Conservation (phyloP, 2,113 vertebrate genomes). For the Nettapus auritus region DNA sequence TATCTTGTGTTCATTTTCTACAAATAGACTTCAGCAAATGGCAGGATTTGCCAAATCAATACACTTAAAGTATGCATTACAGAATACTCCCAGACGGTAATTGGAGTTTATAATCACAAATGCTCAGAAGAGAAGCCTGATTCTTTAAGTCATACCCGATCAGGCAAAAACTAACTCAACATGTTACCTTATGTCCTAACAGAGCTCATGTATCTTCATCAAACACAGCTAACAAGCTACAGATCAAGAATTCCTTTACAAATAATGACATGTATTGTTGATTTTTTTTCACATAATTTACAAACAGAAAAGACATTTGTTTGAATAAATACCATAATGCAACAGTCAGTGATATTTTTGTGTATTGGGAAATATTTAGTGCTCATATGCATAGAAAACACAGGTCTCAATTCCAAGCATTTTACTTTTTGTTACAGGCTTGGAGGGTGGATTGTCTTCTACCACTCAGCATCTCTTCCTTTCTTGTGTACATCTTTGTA, state of each 20-base stretch:
- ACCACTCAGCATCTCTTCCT: background rate
- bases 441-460: background rate
- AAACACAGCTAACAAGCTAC: background rate
- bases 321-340: background rate
- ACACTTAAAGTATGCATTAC: background rate
- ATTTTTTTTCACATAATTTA: background rate
- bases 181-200: background rate
- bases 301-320: background rate
- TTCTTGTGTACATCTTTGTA: background rate
- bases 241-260: background rate
- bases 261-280: background rate
- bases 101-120: background rate
- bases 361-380: background rate
- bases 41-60: background rate
- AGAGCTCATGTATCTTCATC: background rate
- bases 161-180: background rate
- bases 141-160: background rate
- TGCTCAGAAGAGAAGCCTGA: background rate
- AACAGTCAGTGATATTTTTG: background rate
- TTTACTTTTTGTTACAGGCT: background rate
- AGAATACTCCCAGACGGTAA: background rate
- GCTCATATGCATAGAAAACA: background rate
- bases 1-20: background rate
- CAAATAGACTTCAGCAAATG: background rate
- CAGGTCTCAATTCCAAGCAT: background rate